A percentile compares a stretch with the other conserved stretches of the same genome.
Conservation (phyloP, 1,140 invertebrate genomes). For the Andricus grossulariae region DNA sequence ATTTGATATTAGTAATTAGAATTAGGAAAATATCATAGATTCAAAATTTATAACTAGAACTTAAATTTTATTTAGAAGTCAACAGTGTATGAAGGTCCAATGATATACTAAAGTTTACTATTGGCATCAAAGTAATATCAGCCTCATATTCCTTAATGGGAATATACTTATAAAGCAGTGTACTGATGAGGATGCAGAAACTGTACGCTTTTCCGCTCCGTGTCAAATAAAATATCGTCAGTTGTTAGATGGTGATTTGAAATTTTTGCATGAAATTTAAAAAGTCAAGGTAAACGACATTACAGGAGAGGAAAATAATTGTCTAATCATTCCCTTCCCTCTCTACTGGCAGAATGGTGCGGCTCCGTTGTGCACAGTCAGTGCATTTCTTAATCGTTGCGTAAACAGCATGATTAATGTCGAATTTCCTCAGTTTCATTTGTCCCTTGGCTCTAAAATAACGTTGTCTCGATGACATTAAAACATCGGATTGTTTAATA, state of each 20-base stretch:
- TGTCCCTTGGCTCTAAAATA: constrained; percentile 9
- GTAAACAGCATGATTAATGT: constrained; percentile 35
- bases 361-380: constrained; percentile 13
- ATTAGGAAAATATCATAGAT: too few relatives aligned
- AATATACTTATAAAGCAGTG: background rate
- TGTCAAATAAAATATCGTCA: constrained; percentile 26
- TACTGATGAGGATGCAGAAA: background rate
- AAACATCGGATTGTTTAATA: background rate
- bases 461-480: constrained; percentile 15
- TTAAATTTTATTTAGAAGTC: too few relatives aligned
- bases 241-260: constrained; percentile 6
- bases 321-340: constrained; percentile 35
- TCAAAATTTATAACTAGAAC: too few relatives aligned
- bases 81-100: too few relatives aligned
- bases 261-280: constrained; percentile 27
- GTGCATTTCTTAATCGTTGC: constrained; percentile 30
- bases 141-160: too few relatives aligned
- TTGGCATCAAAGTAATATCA: too few relatives aligned
- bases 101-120: too few relatives aligned
- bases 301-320: constrained; percentile 33
- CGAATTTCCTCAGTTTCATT: constrained; percentile 32
- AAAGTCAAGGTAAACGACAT: constrained; percentile 38
- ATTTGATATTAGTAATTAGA: too few relatives aligned
- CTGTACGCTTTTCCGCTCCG: background rate
- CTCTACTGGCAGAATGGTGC: constrained; percentile 22